Conservation (phyloP, 2,888 invertebrate genomes). For the Petrophora chlorosata region DNA sequence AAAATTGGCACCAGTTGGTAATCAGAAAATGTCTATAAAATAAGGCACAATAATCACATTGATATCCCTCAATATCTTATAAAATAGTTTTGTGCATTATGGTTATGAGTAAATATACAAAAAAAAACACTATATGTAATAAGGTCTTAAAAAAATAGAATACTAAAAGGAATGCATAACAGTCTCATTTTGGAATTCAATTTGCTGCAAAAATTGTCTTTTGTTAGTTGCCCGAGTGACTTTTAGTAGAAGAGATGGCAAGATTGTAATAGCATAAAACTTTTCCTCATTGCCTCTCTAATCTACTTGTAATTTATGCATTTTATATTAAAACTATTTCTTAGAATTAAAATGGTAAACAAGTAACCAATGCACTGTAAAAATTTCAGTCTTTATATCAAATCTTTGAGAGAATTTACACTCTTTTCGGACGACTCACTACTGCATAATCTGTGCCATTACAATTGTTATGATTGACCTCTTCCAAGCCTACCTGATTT, state of each 20-base stretch:
- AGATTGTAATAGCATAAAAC: no score
- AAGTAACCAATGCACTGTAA: constrained; percentile 52
- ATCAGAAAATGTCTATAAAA: constrained; percentile 51
- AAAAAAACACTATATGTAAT: constrained; percentile 14
- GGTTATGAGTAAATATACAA: constrained; percentile 45
- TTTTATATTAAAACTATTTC: constrained; percentile 6
- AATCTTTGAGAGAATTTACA: constrained; percentile 73
- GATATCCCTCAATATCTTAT: constrained; percentile 37
- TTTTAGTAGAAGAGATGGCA: no score
- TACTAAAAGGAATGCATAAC: constrained; percentile 59
- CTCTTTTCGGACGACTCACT: constrained; percentile 93
- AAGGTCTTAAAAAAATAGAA: constrained; percentile 22
- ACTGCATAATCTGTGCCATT: constrained; percentile 92
- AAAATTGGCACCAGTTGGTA: constrained; percentile 74
- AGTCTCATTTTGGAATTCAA: constrained; percentile 49
- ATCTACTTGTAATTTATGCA: not conserved
- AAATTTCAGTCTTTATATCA: constrained; percentile 62
- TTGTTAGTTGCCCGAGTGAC: constrained; percentile 13
- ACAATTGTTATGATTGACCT: constrained; percentile 87
- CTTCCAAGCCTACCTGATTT: constrained; percentile 72
- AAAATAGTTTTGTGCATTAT: constrained; percentile 50
- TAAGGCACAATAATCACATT: constrained; percentile 74
- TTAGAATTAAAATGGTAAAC: constrained; percentile 42
- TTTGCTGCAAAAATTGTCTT: constrained; percentile 19
- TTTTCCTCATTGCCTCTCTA: no score